phyloP scores from a whole-genome alignment of 2,888 invertebrate genomes.

The Amorpha juglandis region DNA sequence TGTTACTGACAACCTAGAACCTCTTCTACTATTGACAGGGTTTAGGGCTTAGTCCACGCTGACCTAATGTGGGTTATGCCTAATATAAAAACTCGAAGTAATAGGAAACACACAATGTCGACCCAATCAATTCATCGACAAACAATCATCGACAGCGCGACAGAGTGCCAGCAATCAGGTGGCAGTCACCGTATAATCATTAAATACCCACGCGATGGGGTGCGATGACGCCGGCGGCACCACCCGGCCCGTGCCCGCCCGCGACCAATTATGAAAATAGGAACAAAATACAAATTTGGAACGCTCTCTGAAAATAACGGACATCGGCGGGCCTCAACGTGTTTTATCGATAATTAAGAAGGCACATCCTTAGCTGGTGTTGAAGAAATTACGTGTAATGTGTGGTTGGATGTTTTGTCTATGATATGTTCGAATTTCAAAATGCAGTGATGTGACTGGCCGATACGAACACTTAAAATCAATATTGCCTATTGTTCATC shows the following conservation, averaged over 20 bases:
- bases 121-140: slow-evolving; percentile 55
- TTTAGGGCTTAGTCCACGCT: too few species aligned
- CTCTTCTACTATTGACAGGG: too few species aligned
- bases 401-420: slow-evolving; percentile 4
- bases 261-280: slow-evolving; percentile 84
- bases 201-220: slow-evolving; percentile 82
- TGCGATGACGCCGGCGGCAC: slow-evolving; percentile 77
- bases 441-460: slow-evolving; percentile 24
- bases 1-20: too few species aligned
- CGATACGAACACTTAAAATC: neutral
- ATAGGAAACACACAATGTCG: neutral
- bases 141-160: slow-evolving; percentile 64
- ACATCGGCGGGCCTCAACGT: slow-evolving; percentile 52
- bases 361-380: slow-evolving; percentile 57
- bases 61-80: too few species aligned
- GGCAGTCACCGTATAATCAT: slow-evolving; percentile 84
- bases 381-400: neutral
- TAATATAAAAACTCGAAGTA: too few species aligned
- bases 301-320: slow-evolving; percentile 63
- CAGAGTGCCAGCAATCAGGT: slow-evolving; percentile 76
- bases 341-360: slow-evolving; percentile 64
- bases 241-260: slow-evolving; percentile 58
- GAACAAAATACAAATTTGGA: slow-evolving; percentile 82
- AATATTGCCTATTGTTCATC: neutral
- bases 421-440: neutral